Evolutionary conservation across 30 jellyfish, hydroid and myxozoan species (phyloP).

Genomic region (Aurelia sp.): DNA sequence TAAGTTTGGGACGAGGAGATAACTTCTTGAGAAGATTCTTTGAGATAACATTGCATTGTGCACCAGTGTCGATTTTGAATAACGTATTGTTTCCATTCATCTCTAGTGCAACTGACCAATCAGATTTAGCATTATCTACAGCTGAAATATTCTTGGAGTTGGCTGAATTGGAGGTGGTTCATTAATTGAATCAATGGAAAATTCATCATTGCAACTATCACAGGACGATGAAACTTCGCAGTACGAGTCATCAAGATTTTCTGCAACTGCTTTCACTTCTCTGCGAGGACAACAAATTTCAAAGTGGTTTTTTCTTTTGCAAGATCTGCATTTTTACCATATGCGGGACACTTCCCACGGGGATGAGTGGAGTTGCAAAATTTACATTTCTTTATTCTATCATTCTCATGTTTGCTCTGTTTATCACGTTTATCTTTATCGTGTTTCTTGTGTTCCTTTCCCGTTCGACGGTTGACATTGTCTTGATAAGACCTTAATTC

Average conservation of each 20-base stretch:
- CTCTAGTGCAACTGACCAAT: conserved; percentile 24
- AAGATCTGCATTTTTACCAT: conserved; percentile 12
- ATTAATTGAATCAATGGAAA: conserved; percentile 13
- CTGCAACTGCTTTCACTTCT: conserved; percentile 26
- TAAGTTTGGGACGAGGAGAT: conserved; percentile 43
- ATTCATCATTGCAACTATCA: conserved; percentile 17
- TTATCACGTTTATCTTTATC: conserved; percentile 27
- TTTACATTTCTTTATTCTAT: not conserved
- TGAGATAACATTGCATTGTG: conserved; percentile 28
- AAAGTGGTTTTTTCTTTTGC: conserved; percentile 29
- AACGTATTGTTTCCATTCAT: conserved; percentile 7
- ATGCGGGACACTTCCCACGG: conserved; percentile 50
- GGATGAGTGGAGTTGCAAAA: conserved; percentile 22
- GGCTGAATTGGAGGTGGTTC: conserved; percentile 33
- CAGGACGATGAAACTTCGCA: conserved; percentile 14
- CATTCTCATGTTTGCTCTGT: conserved; percentile 18
- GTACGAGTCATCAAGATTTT: not conserved
- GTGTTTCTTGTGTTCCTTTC: conserved; percentile 47
- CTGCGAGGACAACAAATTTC: conserved; percentile 37
- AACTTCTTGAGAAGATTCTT: conserved; percentile 35
- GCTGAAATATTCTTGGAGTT: conserved; percentile 18
- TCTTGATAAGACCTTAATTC: conserved; percentile 1
- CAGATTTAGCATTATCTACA: conserved; percentile 10
- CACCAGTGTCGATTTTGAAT: conserved; percentile 70
- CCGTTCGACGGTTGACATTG: conserved; percentile 14